Conservation (phyloP, 2,797 vertebrate species). For the Myripristis murdjan region DNA sequence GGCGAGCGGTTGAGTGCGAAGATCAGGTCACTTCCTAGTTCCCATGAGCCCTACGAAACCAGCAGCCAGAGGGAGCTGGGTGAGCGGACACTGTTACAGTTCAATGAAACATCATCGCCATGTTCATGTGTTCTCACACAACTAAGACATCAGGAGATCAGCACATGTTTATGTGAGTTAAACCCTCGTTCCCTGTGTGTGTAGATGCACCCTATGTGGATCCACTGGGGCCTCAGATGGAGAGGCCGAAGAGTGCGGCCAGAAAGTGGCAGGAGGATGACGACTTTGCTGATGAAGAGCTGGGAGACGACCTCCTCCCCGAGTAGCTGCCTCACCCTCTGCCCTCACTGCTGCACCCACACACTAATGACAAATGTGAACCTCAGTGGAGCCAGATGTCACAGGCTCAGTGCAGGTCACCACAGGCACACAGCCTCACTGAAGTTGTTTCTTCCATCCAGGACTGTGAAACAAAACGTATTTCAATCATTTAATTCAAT, state of each 20-base stretch:
- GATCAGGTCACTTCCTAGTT: conserved; percentile 90
- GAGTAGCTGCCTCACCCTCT: conserved; percentile 77
- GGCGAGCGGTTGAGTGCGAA: conserved; percentile 91
- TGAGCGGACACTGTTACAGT: no score
- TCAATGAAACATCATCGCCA: no score
- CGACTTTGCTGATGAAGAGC: conserved; percentile 95
- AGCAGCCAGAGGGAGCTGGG: conserved; percentile 92
- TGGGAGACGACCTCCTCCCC: conserved; percentile 96
- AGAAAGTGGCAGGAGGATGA: conserved; percentile 91
- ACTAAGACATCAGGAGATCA: no score
- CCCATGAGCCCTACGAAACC: conserved; percentile 92
- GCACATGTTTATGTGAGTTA: no score
- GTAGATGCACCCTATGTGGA: conserved; percentile 94
- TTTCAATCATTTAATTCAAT: no score
- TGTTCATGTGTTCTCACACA: no score
- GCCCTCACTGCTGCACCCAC: neutral
- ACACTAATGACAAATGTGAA: neutral
- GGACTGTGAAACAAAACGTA: no score
- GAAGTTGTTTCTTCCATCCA: no score
- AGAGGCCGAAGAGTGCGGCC: conserved; percentile 95
- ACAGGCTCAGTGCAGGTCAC: no score
- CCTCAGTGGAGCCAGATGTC: no score
- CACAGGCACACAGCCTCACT: no score
- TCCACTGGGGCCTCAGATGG: conserved; percentile 93
- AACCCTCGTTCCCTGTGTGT: conserved; percentile 5